Percentiles rank a stretch among this genome's conserved stretches.
These are phyloP conservation scores for Lycopodina hypogea DNA, from an alignment of 37 sponge, comb jelly and placozoan species.

Conservation along the genomic window DNA sequence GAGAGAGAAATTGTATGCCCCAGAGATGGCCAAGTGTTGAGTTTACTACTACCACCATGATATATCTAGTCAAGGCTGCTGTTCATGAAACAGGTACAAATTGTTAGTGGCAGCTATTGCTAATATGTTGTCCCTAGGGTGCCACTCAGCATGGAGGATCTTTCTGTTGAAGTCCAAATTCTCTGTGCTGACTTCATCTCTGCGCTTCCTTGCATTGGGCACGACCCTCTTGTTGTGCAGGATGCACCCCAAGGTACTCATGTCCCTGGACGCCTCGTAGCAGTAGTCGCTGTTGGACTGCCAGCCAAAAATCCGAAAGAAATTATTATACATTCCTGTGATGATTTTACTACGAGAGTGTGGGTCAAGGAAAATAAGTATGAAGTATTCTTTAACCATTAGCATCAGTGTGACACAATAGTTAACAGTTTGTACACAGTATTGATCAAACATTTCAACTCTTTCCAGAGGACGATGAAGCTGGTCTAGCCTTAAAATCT, in stretches of 20 bases:
- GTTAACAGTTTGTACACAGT: too few relatives aligned
- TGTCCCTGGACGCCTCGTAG: conserved; percentile 96
- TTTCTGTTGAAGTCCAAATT: conserved; percentile 89
- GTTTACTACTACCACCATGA: too few relatives aligned
- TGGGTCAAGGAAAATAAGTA: not conserved
- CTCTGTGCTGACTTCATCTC: conserved; percentile 88
- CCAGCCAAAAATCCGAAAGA: conserved; percentile 96
- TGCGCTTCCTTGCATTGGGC: conserved; percentile 47
- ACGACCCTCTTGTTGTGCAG: conserved; percentile 84
- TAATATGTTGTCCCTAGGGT: conserved; percentile 96
- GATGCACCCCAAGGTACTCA: conserved; percentile 83
- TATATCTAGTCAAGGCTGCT: conserved; percentile 41
- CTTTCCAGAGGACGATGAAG: too few relatives aligned
- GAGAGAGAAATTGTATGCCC: not conserved
- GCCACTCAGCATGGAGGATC: conserved; percentile 98
- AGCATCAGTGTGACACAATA: too few relatives aligned
- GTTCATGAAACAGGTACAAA: conserved; percentile 96
- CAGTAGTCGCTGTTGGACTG: conserved; percentile 67
- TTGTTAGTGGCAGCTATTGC: conserved; percentile 99
- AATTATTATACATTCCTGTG: conserved; percentile 98
- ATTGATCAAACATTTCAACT: too few relatives aligned
- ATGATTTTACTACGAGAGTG: conserved; percentile 76
- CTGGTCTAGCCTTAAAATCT: too few relatives aligned
- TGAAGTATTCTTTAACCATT: too few relatives aligned
- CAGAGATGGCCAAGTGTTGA: too few relatives aligned